phyloP scores from a whole-genome alignment of 2,797 vertebrate species.

The Danio albolineatus region DNA sequence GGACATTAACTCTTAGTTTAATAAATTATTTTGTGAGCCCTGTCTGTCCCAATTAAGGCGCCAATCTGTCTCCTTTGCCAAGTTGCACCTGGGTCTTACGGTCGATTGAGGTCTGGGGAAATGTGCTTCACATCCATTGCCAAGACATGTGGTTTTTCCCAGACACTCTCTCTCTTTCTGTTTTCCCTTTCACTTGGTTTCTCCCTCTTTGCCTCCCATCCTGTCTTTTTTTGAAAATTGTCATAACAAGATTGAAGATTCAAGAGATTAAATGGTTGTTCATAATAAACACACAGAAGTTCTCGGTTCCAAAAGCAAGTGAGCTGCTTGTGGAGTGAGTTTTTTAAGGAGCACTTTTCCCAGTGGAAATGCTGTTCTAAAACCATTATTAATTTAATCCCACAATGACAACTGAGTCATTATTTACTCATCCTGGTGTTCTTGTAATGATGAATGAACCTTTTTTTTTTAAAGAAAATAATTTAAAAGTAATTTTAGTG shows the following conservation, averaged over 20 bases:
- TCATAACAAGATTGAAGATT: slow-evolving; percentile 20
- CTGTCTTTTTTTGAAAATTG: slow-evolving; percentile 27
- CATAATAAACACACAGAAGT: slow-evolving; percentile 12
- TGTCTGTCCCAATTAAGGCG: slow-evolving; percentile 49
- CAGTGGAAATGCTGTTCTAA: not conserved
- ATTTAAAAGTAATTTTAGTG: too few relatives aligned
- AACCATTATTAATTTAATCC: not conserved
- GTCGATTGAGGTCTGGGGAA: slow-evolving; percentile 51
- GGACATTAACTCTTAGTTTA: slow-evolving; percentile 51
- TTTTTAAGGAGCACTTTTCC: not conserved
- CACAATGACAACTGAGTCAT: too few relatives aligned
- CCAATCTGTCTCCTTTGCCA: slow-evolving; percentile 47
- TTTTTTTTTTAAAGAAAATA: too few relatives aligned
- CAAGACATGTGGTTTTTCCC: slow-evolving; percentile 53
- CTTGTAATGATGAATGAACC: too few relatives aligned
- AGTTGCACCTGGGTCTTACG: slow-evolving; percentile 54
- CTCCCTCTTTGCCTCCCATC: slow-evolving; percentile 24
- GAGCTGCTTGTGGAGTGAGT: not conserved
- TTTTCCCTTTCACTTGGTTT: slow-evolving; percentile 6
- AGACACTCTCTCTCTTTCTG: slow-evolving; percentile 29
- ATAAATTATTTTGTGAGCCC: slow-evolving; percentile 52
- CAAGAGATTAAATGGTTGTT: slow-evolving; percentile 27
- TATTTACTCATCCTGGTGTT: too few relatives aligned
- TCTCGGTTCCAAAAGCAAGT: not conserved
- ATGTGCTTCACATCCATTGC: slow-evolving; percentile 52